Evolutionary conservation across 2,113 vertebrate genomes (phyloP), one percentile per base, ranked within the genome.

Genomic region (Eupsittula cactorum): DNA sequence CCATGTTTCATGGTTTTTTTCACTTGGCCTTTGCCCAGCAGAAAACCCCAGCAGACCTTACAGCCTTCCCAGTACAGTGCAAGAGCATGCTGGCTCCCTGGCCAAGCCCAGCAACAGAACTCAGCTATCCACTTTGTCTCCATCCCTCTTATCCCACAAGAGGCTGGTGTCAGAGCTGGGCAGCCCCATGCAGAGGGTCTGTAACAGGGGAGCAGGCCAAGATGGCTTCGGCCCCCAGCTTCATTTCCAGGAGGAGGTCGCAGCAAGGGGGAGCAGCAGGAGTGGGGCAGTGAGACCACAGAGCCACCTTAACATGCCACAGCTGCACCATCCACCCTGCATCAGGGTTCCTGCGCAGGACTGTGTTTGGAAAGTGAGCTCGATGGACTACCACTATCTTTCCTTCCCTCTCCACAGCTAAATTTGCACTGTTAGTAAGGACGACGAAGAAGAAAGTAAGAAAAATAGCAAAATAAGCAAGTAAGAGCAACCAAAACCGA

Each of bases 201-300:
- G 2, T 35, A 14, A 70, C 1, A 7, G 4, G 16, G 27, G 13
- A 65, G 20, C 16, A n/a, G 16, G 10, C n/a, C 31, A 29, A 37
- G 28, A 5, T 14, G n/a, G 9, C 9, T 7, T 29, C 57, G 86
- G 55, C 6, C 21, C 16, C 24, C 28, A 46, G 5, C 4, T 68
- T 86, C 17, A 9, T 80, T 41, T 68, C 42, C 35, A 68, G 35
- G 19, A 83, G 42, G 28, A 71, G 60, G 18, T 33, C 3, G 0
- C 25, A 81, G 49, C 0, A 1, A 84, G 37, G 39, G 9, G 15
- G 5, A 67, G 18, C 9, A 57, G 33, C 1, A 5, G 31, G 14
- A 49, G 16, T 0, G 6, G 31, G 18, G 21, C n/a, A 47, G 1
- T 0, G 0, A n/a, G 33, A 21, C 12, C 4, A 4, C 0, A 0